phyloP scores from a whole-genome alignment of 2,113 vertebrate genomes.

The Coptodon bakossiorum region DNA sequence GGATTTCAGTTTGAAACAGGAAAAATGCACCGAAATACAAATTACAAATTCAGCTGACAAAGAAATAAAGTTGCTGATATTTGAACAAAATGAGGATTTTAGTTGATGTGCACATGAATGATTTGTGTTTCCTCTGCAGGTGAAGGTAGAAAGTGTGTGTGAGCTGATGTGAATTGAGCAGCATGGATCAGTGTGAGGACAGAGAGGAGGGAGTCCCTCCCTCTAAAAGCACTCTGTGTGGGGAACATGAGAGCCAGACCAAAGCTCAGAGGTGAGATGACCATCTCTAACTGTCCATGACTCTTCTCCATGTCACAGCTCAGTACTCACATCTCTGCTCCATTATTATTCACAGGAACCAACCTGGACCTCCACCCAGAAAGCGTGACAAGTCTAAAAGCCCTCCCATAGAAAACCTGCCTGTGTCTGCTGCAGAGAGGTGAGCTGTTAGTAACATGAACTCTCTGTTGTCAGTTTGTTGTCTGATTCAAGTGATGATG shows the following conservation, averaged over 20 bases:
- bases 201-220: accelerated
- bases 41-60: accelerated
- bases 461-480: not conserved
- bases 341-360: not conserved
- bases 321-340: accelerated
- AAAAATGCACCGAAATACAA: accelerated
- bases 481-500: not conserved
- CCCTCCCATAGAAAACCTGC: too few relatives aligned
- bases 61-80: not conserved
- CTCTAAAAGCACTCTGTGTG: not conserved
- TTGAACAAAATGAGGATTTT: accelerated
- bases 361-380: accelerated
- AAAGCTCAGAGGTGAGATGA: not conserved
- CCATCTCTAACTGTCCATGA: not conserved
- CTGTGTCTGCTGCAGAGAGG: not conserved
- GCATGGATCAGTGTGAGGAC: accelerated
- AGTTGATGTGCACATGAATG: accelerated
- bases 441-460: not conserved
- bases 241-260: not conserved
- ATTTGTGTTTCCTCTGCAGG: not conserved
- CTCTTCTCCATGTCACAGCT: not conserved
- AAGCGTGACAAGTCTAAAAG: too few relatives aligned
- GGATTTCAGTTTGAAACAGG: not conserved
- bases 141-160: accelerated
- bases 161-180: accelerated